phyloP scores from a whole-genome alignment of 2,888 invertebrate genomes.

The Eupithecia subfuscata region DNA sequence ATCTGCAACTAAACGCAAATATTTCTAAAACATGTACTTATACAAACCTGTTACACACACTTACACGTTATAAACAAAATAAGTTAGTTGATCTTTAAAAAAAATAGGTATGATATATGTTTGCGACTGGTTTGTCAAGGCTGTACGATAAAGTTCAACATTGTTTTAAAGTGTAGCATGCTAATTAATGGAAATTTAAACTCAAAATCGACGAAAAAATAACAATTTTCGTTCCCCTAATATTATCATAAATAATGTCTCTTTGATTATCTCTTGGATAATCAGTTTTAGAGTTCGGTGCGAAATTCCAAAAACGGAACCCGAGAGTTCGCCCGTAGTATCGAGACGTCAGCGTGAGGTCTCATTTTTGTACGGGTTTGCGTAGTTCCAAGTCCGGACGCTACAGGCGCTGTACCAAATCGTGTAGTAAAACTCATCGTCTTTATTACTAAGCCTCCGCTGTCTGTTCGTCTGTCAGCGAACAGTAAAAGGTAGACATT shows the following conservation, averaged over 20 bases:
- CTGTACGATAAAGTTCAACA: background rate
- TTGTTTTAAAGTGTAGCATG: background rate
- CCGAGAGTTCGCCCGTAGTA: background rate
- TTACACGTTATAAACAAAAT: background rate
- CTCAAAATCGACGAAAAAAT: background rate
- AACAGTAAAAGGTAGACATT: too few species aligned
- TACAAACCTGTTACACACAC: background rate
- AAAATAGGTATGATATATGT: background rate
- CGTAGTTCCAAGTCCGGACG: background rate
- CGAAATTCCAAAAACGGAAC: background rate
- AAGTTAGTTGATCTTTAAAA: background rate
- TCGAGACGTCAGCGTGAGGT: background rate
- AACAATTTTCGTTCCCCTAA: background rate
- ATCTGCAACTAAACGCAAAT: background rate
- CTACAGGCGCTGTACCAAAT: background rate
- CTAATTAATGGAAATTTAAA: background rate
- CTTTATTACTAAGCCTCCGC: too few species aligned
- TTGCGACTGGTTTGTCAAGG: conserved; percentile 1
- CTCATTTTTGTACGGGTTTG: background rate
- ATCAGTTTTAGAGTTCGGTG: background rate
- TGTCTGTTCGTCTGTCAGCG: too few species aligned
- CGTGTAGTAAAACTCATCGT: too few species aligned
- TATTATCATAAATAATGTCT: background rate
- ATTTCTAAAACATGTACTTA: background rate
- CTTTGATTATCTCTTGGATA: background rate